Percentiles rank a stretch among this genome's conserved stretches.
phyloP scores from a whole-genome alignment of 1,140 invertebrate species.

The Drosophila azteca region DNA sequence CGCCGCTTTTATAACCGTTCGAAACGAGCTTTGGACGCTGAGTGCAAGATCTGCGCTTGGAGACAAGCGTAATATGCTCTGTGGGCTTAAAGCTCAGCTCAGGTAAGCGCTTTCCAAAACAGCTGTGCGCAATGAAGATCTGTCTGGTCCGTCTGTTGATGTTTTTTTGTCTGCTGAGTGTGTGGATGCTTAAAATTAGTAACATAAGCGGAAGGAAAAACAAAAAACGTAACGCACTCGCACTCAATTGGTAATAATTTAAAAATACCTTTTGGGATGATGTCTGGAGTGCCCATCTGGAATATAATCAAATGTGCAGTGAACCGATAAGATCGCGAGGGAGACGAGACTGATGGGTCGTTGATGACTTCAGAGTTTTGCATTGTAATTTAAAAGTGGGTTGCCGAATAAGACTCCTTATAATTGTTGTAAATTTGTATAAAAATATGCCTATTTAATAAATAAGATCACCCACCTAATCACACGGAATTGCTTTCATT shows the following conservation, averaged over 20 bases:
- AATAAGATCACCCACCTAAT: too few species aligned
- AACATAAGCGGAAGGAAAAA: slow-evolving; percentile 41
- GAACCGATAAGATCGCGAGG: slow-evolving; percentile 8
- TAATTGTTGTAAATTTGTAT: too few species aligned
- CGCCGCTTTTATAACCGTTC: slow-evolving; percentile 17
- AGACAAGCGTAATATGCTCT: slow-evolving; percentile 66
- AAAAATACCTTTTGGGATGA: slow-evolving; percentile 21
- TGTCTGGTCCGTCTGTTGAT: too few species aligned
- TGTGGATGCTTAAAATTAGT: slow-evolving; percentile 38
- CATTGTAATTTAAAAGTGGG: neutral
- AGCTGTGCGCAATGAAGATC: slow-evolving; percentile 4
- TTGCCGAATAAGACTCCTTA: too few species aligned
- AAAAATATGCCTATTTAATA: too few species aligned
- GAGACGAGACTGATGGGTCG: slow-evolving; percentile 11
- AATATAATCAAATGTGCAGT: slow-evolving; percentile 25
- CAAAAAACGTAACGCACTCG: neutral
- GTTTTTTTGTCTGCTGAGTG: neutral
- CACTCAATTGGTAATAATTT: slow-evolving; percentile 16
- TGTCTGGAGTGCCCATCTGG: neutral
- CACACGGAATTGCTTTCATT: too few species aligned
- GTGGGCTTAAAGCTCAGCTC: slow-evolving; percentile 39
- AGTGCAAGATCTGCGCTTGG: slow-evolving; percentile 45
- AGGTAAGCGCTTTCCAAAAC: neutral
- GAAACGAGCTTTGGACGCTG: slow-evolving; percentile 45
- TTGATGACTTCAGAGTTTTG: neutral